Base-by-base conservation (phyloP, 1,140 invertebrate genomes). In the Bombus confusus region DNA sequence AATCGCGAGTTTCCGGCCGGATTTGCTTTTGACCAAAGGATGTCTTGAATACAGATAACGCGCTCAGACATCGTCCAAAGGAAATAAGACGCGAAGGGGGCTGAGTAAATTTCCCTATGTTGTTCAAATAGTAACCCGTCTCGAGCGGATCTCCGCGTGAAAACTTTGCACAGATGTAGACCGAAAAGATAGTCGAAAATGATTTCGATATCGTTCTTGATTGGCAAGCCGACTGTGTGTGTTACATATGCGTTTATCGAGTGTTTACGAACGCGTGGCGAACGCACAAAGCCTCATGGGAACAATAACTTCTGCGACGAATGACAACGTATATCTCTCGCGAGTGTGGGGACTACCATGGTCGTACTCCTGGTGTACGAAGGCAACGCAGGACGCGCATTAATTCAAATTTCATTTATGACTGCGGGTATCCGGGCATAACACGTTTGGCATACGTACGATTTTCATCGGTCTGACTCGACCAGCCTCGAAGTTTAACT, bases 301-400 rank as follows among this genome's bases (percentile, higher is more conserved):
- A 72, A 80, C 77, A 80, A 85, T 85, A 85, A 80, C 34, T 79
- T 64, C 72, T 73, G 83, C 77, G 31, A 64, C 66, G 76, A 79
- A 78, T 59, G 52, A n/a, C 68, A 79, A 41, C 52, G 47, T 69
- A 62, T 72, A 79, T 80, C 66, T 62, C 31, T 62, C 9, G 52
- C 22, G 64, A 84, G 75, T 75, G 66, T 43, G 75, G 41, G 34
- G 74, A 18, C 25, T 43, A 37, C 37, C 62, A 64, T 12, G 62
- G 28, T n/a, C 25, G 5, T 72, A 68, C 47, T 8, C 18, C 47
- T 52, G 47, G 47, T 47, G 77, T 52, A n/a, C 41, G 62, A 39
- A 68, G 15, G 68, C 41, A 15, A 75, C 43, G 31, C 57, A 66
- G 5, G 71, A 62, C 41, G 25, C 52, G 64, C 75, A 71, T 84